These are phyloP conservation scores for Phainopepla nitens DNA, from an alignment of 2,113 vertebrate species.

Conservation along the genomic window DNA sequence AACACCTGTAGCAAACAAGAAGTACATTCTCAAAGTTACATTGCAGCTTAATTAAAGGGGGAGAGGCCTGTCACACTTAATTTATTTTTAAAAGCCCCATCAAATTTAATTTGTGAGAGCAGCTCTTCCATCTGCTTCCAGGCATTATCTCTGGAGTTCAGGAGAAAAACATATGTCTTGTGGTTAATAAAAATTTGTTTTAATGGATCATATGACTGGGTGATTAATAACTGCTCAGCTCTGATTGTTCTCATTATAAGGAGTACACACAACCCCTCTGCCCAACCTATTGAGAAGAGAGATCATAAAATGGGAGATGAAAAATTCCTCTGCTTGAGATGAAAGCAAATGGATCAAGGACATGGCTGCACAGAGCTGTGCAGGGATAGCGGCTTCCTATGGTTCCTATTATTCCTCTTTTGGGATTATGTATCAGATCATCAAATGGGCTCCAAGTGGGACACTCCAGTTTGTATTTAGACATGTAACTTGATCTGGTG, in stretches of 20 bases:
- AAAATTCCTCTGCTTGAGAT: slow-evolving; percentile 65
- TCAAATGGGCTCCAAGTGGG: neutral
- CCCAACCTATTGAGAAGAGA: neutral
- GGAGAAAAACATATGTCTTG: slow-evolving; percentile 66
- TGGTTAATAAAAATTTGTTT: slow-evolving; percentile 61
- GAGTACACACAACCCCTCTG: slow-evolving; percentile 21
- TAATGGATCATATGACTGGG: slow-evolving; percentile 60
- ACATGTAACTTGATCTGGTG: neutral
- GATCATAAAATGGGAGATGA: slow-evolving; percentile 57
- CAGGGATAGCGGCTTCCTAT: neutral
- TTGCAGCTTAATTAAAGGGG: slow-evolving; percentile 30
- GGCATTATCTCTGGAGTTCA: slow-evolving; percentile 65
- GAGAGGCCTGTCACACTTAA: slow-evolving; percentile 41
- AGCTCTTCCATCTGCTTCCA: slow-evolving; percentile 55
- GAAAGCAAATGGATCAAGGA: slow-evolving; percentile 55
- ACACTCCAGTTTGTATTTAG: neutral
- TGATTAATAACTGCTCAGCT: slow-evolving; percentile 62
- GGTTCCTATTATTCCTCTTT: slow-evolving; percentile 21
- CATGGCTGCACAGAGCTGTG: neutral
- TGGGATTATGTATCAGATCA: slow-evolving; percentile 11
- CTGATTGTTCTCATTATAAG: slow-evolving; percentile 58
- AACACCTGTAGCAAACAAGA: neutral
- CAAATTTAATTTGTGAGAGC: slow-evolving; percentile 52
- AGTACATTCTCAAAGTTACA: neutral
- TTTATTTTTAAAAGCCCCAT: slow-evolving; percentile 60